phyloP scores from a whole-genome alignment of 2,888 invertebrate species.

The Epicampocera succincta region DNA sequence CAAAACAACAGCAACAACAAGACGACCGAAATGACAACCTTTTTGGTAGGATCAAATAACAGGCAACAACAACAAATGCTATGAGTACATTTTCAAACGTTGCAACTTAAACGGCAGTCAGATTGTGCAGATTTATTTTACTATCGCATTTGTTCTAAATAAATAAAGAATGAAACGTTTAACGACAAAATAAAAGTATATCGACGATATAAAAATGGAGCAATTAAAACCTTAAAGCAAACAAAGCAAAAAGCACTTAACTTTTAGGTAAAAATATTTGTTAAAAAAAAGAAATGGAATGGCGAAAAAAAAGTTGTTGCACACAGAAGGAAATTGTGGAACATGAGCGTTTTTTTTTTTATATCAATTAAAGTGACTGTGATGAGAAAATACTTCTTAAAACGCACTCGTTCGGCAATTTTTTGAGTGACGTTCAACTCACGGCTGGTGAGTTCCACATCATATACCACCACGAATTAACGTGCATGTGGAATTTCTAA shows the following conservation, averaged over 20 bases:
- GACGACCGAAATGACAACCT: constrained; percentile 40
- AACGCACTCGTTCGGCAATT: no score
- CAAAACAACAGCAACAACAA: constrained; percentile 9
- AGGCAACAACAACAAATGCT: constrained; percentile 56
- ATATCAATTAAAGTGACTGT: no score
- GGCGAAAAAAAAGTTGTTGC: no score
- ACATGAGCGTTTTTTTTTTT: no score
- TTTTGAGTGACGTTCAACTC: no score
- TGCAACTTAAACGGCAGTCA: constrained; percentile 54
- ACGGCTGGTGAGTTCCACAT: no score
- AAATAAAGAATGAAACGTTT: constrained; percentile 13
- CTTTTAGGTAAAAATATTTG: neutral
- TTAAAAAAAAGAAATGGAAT: neutral
- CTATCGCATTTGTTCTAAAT: constrained; percentile 32
- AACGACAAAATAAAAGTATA: constrained; percentile 29
- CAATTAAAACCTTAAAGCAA: constrained; percentile 11
- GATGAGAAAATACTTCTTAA: no score
- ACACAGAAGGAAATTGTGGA: no score
- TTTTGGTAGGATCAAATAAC: constrained; percentile 51
- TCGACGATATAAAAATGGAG: constrained; percentile 10
- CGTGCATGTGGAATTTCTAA: no score
- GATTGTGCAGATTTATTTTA: constrained; percentile 46
- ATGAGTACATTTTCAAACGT: constrained; percentile 47
- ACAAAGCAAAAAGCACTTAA: neutral
- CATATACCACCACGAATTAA: no score